Percentiles rank a stretch among this genome's conserved stretches.
Evolutionary conservation across 2,113 vertebrate species (phyloP).

Genomic region (Furnarius figulus): DNA sequence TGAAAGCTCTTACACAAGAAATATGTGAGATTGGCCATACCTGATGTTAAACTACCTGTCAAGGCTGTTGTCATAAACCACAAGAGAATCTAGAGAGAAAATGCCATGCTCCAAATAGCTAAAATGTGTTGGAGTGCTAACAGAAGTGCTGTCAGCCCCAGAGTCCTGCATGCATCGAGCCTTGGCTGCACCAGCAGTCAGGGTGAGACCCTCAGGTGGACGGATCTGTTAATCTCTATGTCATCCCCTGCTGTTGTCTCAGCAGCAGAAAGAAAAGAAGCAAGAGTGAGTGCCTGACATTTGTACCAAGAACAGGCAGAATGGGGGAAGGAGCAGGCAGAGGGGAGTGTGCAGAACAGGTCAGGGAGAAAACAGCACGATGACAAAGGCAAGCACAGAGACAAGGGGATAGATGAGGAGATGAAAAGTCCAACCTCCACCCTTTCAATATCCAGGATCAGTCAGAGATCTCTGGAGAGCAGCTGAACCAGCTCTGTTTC

Average conservation of each 20-base stretch:
- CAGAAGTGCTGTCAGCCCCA: not conserved
- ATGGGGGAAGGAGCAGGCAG: not conserved
- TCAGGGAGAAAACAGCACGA: not conserved
- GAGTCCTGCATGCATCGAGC: not conserved
- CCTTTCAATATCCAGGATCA: not conserved
- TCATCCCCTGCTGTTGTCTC: not conserved
- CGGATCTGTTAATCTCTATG: not conserved
- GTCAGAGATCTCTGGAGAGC: not conserved
- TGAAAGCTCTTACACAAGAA: not conserved
- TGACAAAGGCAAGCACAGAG: not conserved
- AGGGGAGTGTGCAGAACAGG: not conserved
- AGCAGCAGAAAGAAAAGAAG: not conserved
- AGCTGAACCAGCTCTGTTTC: not conserved
- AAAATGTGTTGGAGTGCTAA: not conserved
- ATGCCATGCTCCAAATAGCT: not conserved
- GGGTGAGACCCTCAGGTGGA: not conserved
- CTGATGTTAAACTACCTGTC: not conserved
- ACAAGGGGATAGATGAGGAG: not conserved
- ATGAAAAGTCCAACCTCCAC: not conserved
- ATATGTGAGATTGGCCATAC: not conserved
- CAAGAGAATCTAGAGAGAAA: not conserved
- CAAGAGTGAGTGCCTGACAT: not conserved
- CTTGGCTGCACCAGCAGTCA: not conserved
- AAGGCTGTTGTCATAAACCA: not conserved
- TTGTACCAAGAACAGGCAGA: not conserved